These are phyloP conservation scores for Bos javanicus DNA, from an alignment of 2,113 vertebrate genomes.

Conservation along the genomic window DNA sequence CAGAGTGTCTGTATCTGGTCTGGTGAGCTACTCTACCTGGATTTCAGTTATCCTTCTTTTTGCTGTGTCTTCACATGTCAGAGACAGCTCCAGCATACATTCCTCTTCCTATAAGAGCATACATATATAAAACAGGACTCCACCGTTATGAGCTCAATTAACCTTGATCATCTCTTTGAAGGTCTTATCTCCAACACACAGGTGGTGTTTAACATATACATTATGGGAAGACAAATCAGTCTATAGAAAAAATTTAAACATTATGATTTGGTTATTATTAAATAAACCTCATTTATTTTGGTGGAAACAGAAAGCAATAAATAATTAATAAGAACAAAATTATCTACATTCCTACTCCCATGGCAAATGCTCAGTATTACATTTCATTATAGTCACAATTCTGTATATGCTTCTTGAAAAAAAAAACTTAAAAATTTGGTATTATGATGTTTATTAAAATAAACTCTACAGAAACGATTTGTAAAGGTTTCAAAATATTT, in stretches of 20 bases:
- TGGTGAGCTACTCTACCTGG: not conserved
- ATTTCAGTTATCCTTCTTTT: not conserved
- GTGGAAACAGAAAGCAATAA: not conserved
- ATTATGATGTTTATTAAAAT: not conserved
- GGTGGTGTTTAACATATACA: not conserved
- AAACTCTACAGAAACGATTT: not conserved
- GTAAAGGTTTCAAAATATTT: not conserved
- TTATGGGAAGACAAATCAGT: rapidly evolving
- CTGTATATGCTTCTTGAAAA: not conserved
- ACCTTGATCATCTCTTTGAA: not conserved
- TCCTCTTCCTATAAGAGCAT: not conserved
- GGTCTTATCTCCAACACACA: not conserved
- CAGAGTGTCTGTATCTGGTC: rapidly evolving
- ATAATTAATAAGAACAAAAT: not conserved
- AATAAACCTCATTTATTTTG: not conserved
- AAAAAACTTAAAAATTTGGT: not conserved
- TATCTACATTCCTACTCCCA: not conserved
- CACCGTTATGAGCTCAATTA: not conserved
- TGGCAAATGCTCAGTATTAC: not conserved
- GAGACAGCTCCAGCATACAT: not conserved
- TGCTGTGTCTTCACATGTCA: not conserved
- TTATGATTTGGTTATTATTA: not conserved
- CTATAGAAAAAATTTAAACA: not conserved
- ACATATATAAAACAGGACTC: not conserved
- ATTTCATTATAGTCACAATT: not conserved